These are phyloP conservation scores for Phrynocephalus vlangalii DNA, from an alignment of 2,797 vertebrate genomes.

Conservation along the genomic window DNA sequence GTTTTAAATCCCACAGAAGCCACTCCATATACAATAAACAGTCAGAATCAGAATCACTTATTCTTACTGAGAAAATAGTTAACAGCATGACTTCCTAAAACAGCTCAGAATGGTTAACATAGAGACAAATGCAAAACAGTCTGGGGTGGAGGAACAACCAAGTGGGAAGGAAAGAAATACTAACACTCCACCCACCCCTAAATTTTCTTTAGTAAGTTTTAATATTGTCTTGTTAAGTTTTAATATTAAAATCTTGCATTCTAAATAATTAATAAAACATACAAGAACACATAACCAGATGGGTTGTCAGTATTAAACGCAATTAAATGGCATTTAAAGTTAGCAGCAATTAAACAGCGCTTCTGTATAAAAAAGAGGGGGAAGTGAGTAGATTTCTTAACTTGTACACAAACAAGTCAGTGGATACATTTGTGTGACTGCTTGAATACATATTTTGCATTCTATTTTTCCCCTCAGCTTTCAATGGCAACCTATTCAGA, in stretches of 20 bases:
- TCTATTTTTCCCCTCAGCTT: constrained; percentile 2
- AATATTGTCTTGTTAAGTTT: constrained; percentile 18
- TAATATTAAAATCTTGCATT: constrained; percentile 26
- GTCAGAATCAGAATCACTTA: background rate
- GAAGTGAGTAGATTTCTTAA: constrained; percentile 7
- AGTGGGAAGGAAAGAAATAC: constrained; percentile 13
- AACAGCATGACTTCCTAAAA: constrained; percentile 2
- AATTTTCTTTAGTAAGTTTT: constrained; percentile 23
- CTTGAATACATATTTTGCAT: background rate
- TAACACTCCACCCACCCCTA: background rate
- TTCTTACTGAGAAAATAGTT: constrained; percentile 5
- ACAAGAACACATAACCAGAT: constrained; percentile 13
- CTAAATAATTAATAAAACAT: constrained; percentile 31
- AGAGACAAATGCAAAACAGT: background rate
- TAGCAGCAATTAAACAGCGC: constrained; percentile 2
- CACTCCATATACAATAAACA: background rate
- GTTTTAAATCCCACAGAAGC: background rate
- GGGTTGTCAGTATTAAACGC: constrained; percentile 15
- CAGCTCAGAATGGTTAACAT: background rate
- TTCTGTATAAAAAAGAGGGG: constrained; percentile 21
- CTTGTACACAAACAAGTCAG: constrained; percentile 9
- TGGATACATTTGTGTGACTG: constrained; percentile 12
- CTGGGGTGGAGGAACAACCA: background rate
- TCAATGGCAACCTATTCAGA: background rate
- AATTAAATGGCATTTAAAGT: background rate